Evolutionary conservation across 2,797 vertebrate species (phyloP).

Genomic region (Chelmon rostratus): DNA sequence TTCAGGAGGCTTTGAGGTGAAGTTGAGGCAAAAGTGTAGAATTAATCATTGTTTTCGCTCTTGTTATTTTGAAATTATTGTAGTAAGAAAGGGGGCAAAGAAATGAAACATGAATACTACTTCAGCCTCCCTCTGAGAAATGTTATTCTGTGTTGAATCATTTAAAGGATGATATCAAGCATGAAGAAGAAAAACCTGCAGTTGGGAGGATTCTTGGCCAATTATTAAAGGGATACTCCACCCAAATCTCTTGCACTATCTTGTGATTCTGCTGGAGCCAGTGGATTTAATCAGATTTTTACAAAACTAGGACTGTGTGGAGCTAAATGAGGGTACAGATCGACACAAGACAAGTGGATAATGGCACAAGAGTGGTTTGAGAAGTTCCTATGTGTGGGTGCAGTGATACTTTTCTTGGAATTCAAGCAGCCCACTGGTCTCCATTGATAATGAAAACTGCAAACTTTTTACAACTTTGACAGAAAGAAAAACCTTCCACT

Average conservation of each 20-base stretch:
- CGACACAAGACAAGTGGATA: neutral
- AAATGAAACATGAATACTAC: constrained; percentile 15
- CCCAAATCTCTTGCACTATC: neutral
- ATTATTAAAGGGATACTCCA: neutral
- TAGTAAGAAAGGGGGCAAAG: neutral
- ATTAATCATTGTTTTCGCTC: constrained; percentile 16
- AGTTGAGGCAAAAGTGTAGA: constrained; percentile 11
- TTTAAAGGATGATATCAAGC: constrained; percentile 20
- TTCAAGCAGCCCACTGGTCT: neutral
- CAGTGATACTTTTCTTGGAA: neutral
- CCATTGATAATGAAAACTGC: neutral
- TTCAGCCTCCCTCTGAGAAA: neutral
- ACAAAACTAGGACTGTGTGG: neutral
- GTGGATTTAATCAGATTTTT: constrained; percentile 1
- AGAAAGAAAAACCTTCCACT: neutral
- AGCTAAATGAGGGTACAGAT: neutral
- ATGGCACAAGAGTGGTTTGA: neutral
- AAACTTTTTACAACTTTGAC: neutral
- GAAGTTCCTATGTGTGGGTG: neutral
- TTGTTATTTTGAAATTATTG: constrained; percentile 14
- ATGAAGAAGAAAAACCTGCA: neutral
- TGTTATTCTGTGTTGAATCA: neutral
- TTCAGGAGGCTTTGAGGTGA: constrained; percentile 1
- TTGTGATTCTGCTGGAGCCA: neutral
- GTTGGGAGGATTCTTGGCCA: neutral